These are phyloP conservation scores for Brachypteracias leptosomus DNA, from an alignment of 2,113 vertebrate species.

Conservation along the genomic window DNA sequence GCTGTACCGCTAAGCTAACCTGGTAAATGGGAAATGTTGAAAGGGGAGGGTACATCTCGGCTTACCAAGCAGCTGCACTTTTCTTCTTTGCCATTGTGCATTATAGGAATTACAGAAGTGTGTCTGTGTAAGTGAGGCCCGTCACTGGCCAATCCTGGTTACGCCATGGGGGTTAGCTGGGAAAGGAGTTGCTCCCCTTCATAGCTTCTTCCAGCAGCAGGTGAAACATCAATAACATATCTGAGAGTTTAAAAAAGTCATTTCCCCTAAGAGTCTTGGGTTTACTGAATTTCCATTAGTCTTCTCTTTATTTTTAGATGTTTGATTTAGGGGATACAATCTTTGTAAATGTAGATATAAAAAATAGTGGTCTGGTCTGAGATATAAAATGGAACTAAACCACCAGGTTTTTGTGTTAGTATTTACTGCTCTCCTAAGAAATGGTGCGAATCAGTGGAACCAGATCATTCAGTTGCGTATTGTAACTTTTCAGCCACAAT, in stretches of 20 bases:
- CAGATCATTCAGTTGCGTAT: fast-evolving
- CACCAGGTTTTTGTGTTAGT: neutral
- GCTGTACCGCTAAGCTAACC: neutral
- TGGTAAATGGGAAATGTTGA: neutral
- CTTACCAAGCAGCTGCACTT: neutral
- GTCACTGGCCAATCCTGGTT: fast-evolving
- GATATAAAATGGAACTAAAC: neutral
- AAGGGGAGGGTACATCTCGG: neutral
- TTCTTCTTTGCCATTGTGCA: neutral
- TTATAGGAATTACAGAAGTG: neutral
- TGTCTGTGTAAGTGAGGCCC: neutral
- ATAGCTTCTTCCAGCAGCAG: neutral
- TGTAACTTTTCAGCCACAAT: neutral
- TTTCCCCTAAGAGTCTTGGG: neutral
- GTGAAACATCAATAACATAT: neutral
- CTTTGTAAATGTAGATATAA: neutral
- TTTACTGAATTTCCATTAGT: neutral
- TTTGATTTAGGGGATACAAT: neutral
- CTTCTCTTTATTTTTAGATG: neutral
- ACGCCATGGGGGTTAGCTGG: fast-evolving
- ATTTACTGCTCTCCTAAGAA: neutral
- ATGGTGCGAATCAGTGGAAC: neutral
- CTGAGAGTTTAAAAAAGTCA: neutral
- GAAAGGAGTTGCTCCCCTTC: neutral
- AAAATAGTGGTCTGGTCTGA: neutral